phyloP scores from a whole-genome alignment of 2,797 vertebrate genomes.

The Eutrigla gurnardus region DNA sequence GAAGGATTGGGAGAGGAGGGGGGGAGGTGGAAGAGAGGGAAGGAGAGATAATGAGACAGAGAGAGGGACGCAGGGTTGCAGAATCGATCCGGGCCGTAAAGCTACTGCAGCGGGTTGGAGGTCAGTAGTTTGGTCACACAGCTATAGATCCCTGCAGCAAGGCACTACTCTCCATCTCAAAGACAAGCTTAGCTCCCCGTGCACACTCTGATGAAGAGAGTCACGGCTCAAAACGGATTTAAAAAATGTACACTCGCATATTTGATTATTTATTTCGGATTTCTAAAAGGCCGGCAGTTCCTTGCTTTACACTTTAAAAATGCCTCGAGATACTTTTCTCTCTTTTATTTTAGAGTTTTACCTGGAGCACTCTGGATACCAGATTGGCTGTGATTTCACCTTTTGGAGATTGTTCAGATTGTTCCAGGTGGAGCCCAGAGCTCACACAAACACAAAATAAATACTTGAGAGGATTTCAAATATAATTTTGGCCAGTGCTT shows the following conservation, averaged over 20 bases:
- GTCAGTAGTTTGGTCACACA: constrained; percentile 68
- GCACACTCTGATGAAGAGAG: constrained; percentile 35
- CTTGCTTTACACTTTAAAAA: constrained; percentile 20
- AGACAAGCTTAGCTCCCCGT: constrained; percentile 44
- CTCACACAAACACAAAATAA: constrained; percentile 59
- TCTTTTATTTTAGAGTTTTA: constrained; percentile 31
- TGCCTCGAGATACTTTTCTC: constrained; percentile 21
- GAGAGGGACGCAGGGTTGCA: constrained; percentile 18
- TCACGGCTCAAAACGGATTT: constrained; percentile 36
- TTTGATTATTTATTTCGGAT: constrained; percentile 45
- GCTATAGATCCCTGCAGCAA: constrained; percentile 62
- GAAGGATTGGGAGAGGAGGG: constrained; percentile 30
- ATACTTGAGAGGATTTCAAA: constrained; percentile 73
- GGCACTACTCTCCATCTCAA: constrained; percentile 38
- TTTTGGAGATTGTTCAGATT: constrained; percentile 57
- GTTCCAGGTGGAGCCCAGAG: constrained; percentile 63
- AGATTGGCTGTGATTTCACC: constrained; percentile 56
- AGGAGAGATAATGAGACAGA: constrained; percentile 59
- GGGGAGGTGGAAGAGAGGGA: constrained; percentile 22
- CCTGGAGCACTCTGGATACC: constrained; percentile 40
- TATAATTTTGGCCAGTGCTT: constrained; percentile 65
- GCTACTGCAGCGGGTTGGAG: constrained; percentile 69
- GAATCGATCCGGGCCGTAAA: constrained; percentile 72
- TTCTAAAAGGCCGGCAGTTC: constrained; percentile 22
- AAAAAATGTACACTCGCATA: constrained; percentile 38